Base-by-base conservation (phyloP, 1,140 invertebrate species). In the Temnothorax longispinosus region DNA sequence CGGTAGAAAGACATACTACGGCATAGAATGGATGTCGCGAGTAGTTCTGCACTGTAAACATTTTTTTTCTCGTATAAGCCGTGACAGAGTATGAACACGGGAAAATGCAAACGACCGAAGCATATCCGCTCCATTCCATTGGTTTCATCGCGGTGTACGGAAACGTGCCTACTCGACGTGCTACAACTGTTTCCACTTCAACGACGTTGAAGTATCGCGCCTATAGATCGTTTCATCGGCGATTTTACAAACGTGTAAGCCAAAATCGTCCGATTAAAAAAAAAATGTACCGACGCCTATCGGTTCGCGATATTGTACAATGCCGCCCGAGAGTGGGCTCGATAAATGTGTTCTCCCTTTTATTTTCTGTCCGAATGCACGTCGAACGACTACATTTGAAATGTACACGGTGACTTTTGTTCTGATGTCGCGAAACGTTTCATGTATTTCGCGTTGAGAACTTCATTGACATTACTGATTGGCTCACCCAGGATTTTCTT, bases 181-280 rank as follows among this genome's bases (percentile, higher is more conserved):
- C 74, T 87, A 81, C 88, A 85, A 85, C 69, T 74, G 86, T 87
- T 90, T 90, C 80, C 89, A 90, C 88, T 90, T 81, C 88, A 90
- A 90, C 74, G 75, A 77, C 62, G 62, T 60, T 47, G 62, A 72
- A 89, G 87, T 84, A 90, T 80, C 80, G 86, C 89, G 76, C 75
- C 86, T 88, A 84, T 88, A 74, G 85, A 87, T 89, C 78, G 86
- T 89, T 90, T 89, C 60, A 69, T 64, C 50, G 60, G 80, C 82
- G 89, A 90, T 90, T 90, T 90, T 88, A 85, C 89, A 62, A 90
- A 84, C 88, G 72, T 60, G 80, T 85, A 90, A 89, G 74, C 88
- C 75, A 64, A 77, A 89, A 85, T 87, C 44, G 87, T 52, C 82
- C 56, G 77, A 89, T 77, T 72, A 56, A 27, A 78, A 47, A 72